These are phyloP conservation scores for Perca schrenkii DNA, from an alignment of 2,113 vertebrate species.

Conservation along the genomic window DNA sequence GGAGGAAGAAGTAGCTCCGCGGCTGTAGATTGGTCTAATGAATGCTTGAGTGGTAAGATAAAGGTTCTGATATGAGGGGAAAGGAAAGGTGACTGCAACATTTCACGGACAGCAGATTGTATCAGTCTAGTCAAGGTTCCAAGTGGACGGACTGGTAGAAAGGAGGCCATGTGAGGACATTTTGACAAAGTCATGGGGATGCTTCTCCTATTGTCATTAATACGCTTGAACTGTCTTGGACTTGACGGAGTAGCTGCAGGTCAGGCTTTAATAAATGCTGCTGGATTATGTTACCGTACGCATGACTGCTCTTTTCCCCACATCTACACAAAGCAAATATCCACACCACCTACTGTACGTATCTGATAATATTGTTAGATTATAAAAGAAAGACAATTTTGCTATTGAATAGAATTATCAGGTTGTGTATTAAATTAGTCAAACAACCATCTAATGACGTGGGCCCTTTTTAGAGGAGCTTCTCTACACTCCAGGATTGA, in stretches of 20 bases:
- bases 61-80: slow-evolving; percentile 10
- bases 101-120: slow-evolving; percentile 30
- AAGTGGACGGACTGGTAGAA: neutral
- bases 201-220: slow-evolving; percentile 52
- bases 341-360: slow-evolving; percentile 11
- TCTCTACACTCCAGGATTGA: neutral
- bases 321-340: slow-evolving; percentile 28
- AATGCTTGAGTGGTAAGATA: slow-evolving; percentile 21
- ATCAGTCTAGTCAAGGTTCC: slow-evolving; percentile 37
- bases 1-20: neutral
- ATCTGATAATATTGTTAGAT: slow-evolving; percentile 13
- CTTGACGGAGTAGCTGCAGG: slow-evolving; percentile 63
- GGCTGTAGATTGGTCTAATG: neutral
- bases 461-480: neutral
- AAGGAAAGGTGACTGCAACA: slow-evolving; percentile 19
- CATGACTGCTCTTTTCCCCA: slow-evolving; percentile 43
- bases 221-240: slow-evolving; percentile 49
- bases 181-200: slow-evolving; percentile 42
- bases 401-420: slow-evolving; percentile 1
- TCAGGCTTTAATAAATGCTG: slow-evolving; percentile 69
- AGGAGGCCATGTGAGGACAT: slow-evolving; percentile 40
- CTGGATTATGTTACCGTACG: slow-evolving; percentile 41
- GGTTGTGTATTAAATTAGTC: neutral
- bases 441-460: neutral
- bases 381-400: neutral